Evolutionary conservation across 2,797 vertebrate genomes (phyloP), one percentile per base, ranked within the genome.

Genomic region (Vireo griseus): DNA sequence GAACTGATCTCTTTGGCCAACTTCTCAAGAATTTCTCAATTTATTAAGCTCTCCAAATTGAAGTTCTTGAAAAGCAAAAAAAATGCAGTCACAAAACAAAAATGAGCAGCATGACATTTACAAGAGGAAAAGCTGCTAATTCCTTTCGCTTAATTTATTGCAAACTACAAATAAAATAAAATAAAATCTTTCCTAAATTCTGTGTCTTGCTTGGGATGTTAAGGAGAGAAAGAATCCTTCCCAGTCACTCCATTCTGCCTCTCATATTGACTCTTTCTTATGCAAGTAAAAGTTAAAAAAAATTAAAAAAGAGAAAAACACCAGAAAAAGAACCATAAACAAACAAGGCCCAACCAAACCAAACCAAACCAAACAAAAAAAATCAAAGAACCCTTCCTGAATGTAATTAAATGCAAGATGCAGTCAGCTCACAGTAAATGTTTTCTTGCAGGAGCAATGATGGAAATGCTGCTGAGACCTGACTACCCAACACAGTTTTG

Each of bases 401-500:
- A 47, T 55, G 77, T 18, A 91, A 28, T 47, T 44, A 44, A 8
- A 35, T 62, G 24, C 37, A 92, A 85, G 68, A 94, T 61, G 57
- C 57, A 75, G 39, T 28, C 81, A 94, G 57, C 22, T 81, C 84
- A 78, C 88, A 66, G 80, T 69, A 85, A 63, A 61, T 42, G 35
- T n/a, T 85, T 73, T n/a, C 59, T 69, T 68, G 39, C 31, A 92
- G 71, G 39, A 86, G 35, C 76, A 67, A 75, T 55, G 89, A 83
- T 37, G 54, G 62, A 62, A 90, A 87, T 66, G 35, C 31, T 28
- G 26, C 77, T 57, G 52, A 59, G 71, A 59, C n/a, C 37, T 86
- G 71, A 85, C 91, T 78, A 95, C 50, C 82, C 61, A 95, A 58
- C n/a, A 65, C 21, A 52, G 65, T 96, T 95, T 97, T 95, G 88